Evolutionary conservation across 2,113 vertebrate species (phyloP).

Genomic region (Hemibagrus wyckioides): DNA sequence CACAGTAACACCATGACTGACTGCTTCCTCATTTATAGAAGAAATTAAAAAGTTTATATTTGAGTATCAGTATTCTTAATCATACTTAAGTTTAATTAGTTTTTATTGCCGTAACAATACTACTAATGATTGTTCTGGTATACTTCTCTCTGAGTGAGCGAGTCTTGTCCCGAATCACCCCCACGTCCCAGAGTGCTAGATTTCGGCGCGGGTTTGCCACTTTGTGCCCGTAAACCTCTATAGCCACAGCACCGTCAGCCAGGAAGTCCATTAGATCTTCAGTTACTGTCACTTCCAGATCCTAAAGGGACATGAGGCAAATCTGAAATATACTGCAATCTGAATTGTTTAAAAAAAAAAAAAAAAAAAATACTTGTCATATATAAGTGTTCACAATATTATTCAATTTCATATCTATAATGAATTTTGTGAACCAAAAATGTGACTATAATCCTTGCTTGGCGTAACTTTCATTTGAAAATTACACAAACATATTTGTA

Average conservation of each 20-base stretch:
- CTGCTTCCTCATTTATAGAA: not conserved
- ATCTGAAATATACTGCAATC: not conserved
- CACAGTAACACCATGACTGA: slow-evolving; percentile 1
- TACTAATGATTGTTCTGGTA: no score
- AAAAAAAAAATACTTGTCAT: no score
- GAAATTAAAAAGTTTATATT: not conserved
- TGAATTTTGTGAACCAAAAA: not conserved
- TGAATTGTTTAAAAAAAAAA: no score
- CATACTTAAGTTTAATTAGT: not conserved
- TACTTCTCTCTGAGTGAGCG: slow-evolving; percentile 93
- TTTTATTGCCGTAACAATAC: not conserved
- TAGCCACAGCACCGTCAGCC: slow-evolving; percentile 89
- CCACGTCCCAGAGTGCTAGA: slow-evolving; percentile 93
- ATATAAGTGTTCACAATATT: not conserved
- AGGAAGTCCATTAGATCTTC: slow-evolving; percentile 95
- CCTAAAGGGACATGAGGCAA: slow-evolving; percentile 66
- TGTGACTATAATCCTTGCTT: not conserved
- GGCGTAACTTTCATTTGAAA: not conserved
- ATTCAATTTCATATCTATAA: not conserved
- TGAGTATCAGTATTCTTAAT: not conserved
- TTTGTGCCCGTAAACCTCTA: slow-evolving; percentile 93
- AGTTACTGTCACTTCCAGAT: slow-evolving; percentile 83
- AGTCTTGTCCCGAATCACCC: slow-evolving; percentile 96
- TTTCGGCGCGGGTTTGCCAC: slow-evolving; percentile 85
- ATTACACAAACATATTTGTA: not conserved